Evolutionary conservation across 2,888 invertebrate genomes (phyloP), one percentile per base, ranked within the genome.

Genomic region (Papilio protenor): DNA sequence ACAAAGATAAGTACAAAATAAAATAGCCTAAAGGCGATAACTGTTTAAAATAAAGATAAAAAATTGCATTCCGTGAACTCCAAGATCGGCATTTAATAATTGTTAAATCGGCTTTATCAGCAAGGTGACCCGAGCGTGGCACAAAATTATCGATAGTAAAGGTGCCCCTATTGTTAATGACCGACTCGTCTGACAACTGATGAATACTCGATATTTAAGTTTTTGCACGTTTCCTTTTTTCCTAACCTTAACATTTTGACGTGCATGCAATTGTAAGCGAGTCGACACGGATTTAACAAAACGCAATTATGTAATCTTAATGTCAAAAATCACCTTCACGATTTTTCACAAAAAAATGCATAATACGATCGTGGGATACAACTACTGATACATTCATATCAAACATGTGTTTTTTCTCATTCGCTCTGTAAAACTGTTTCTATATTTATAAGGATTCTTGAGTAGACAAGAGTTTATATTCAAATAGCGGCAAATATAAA

Each of bases 101-200:
- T 77, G 5, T 57, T 47, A 72, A 81, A 83, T 83, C 81, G 70
- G 57, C 76, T 80, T 85, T 85, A 87, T 88, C 85, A 84, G 76
- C 80, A 87, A 88, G 87, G 89, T 89, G 88, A 89, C 88, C 87
- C 79, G 74, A 66, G 66, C 66, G 66, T 66, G 10, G 66, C 57
- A 66, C 27, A 82, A 85, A 86, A 83, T 87, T 86, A 86, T 88
- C 83, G 83, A 77, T 82, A 64, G 74, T 18, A 64, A 87, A 87
- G 86, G 85, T 87, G 87, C 83, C 87, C 81, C 82, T 84, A 81
- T 83, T 82, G 79, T 83, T 80, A 81, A 81, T 83, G 79, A 83
- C 80, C 82, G 80, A 79, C 80, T 82, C 77, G 78, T 61, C 72
- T 79, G 55, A 64, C 59, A 71, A 75, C 40, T 75, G 73, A 75